Base-by-base conservation (phyloP, 2,797 vertebrate species). In the Artibeus lituratus region DNA sequence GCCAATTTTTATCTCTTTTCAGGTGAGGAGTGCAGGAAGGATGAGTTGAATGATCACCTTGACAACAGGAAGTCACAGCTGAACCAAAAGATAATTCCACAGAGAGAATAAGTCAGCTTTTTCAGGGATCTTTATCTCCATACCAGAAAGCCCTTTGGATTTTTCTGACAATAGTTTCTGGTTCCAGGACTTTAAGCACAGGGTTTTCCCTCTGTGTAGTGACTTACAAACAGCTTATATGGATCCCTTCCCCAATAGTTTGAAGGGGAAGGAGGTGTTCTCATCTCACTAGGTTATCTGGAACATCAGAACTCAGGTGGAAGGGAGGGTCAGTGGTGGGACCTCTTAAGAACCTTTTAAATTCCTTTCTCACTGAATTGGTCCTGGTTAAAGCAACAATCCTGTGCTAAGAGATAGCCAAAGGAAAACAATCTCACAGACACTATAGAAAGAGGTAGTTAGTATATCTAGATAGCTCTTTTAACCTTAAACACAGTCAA, bases 401-500 rank as follows among this genome's bases (percentile, higher is more conserved):
- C 22, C 32, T 59, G 8, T 84, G 47, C 3, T 78, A 93, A 91
- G 21, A 82, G 4, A 18, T 39, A 89, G 44, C 22, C 88, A 93
- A 91, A 93, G 44, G 73, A 96, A 62, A 94, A 74, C 12, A 93
- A 69, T 39, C 51, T 69, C 35, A 82, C 16, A 69, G n/a, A 78
- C 35, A 67, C 26, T 57, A 32, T 55, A 44, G 18, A 88, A 77
- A 72, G 19, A 44, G 9, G 69, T 24, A 57, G 14, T 65, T 62
- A 55, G 82, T 39, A 3, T 87, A 80, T 77, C 32, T 84, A 62
- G 87, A 70, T 35, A 91, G 22, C 35, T 97, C n/a, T 88, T 94
- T 96, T 87, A 97, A 72, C 11, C 7, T 29, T 80, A 95, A 94
- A 5, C 12, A 84, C 32, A 42, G 37, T 94, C 74, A 94, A 88